Evolutionary conservation across 1,140 invertebrate species (phyloP).

Genomic region (Drosophila hydei): DNA sequence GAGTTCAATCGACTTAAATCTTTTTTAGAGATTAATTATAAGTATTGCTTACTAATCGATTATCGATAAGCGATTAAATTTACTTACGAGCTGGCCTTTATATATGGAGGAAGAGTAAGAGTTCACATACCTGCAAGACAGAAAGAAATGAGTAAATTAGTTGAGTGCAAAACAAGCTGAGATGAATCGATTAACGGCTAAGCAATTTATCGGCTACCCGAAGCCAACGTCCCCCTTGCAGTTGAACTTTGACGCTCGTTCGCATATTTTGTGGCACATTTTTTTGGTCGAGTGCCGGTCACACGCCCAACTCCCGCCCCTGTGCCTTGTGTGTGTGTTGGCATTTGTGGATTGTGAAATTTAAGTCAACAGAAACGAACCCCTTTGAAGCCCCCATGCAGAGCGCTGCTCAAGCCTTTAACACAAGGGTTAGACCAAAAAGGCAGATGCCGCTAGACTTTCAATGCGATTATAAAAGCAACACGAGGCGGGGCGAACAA

Average conservation of each 20-base stretch:
- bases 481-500: neutral
- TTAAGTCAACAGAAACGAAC: conserved; percentile 22
- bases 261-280: conserved; percentile 55
- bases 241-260: conserved; percentile 12
- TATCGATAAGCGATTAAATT: neutral
- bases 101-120: neutral
- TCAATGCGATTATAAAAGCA: conserved; percentile 47
- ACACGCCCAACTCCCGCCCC: conserved; percentile 11
- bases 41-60: too few species aligned
- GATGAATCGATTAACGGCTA: conserved; percentile 17
- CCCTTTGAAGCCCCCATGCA: conserved; percentile 32
- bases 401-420: conserved; percentile 12
- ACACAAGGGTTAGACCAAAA: conserved; percentile 39
- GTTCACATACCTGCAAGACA: conserved; percentile 34
- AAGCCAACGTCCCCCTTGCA: neutral
- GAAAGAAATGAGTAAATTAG: neutral
- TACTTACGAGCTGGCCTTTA: neutral
- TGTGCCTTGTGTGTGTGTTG: conserved; percentile 8
- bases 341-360: conserved; percentile 28
- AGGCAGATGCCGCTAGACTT: conserved; percentile 43
- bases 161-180: neutral
- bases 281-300: conserved; percentile 33
- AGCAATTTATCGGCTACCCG: neutral
- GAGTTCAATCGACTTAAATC: too few species aligned
- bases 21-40: too few species aligned